These are phyloP conservation scores for Alosa alosa DNA, from an alignment of 2,113 vertebrate genomes.

Conservation along the genomic window DNA sequence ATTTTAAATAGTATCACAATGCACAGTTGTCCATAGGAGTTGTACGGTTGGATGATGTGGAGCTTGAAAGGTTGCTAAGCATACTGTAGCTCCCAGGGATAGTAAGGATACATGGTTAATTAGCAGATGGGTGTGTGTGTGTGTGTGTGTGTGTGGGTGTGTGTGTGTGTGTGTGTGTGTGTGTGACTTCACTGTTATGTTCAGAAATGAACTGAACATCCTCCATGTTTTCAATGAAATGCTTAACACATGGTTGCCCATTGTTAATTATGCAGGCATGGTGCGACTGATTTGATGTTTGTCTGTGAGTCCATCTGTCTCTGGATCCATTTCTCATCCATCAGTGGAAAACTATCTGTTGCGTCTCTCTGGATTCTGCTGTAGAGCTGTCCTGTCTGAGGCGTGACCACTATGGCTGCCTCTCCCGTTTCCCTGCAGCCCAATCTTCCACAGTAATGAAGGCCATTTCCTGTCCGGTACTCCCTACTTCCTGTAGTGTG, in stretches of 20 bases:
- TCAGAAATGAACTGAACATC: neutral
- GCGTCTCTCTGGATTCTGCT: neutral
- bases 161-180: neutral
- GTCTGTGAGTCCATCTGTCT: neutral
- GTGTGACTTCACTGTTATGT: neutral
- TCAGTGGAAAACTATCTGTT: neutral
- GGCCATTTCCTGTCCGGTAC: constrained; percentile 62
- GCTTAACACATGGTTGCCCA: neutral
- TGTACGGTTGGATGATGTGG: neutral
- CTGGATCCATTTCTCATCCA: neutral
- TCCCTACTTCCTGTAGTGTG: constrained; percentile 54
- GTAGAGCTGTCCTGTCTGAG: constrained; percentile 20
- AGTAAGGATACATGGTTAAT: neutral
- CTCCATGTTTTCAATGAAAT: neutral
- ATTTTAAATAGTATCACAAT: neutral
- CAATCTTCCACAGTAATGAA: constrained; percentile 38
- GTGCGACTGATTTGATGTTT: neutral
- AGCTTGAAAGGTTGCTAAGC: neutral
- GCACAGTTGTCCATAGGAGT: neutral
- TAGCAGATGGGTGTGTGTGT: neutral
- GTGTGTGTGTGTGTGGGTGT: neutral
- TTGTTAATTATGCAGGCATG: neutral
- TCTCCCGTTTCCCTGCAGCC: constrained; percentile 11
- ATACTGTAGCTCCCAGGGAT: neutral
- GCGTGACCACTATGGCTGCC: neutral